Conservation (phyloP, 1,140 invertebrate genomes). For the Amphibalanus amphitrite region DNA sequence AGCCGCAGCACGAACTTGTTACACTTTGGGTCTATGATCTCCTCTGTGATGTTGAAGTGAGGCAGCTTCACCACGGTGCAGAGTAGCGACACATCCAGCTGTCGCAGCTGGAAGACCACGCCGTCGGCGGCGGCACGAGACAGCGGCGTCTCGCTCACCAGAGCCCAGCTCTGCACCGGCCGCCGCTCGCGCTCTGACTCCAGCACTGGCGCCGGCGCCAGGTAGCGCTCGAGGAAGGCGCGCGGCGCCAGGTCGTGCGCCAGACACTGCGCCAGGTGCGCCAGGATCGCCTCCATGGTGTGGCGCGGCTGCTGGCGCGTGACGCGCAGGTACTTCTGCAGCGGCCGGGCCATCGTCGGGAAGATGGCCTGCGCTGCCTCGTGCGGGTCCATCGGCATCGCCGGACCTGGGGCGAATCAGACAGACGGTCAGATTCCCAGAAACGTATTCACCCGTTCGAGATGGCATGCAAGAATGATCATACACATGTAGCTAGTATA, state of each 20-base stretch:
- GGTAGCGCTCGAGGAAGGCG: constrained; percentile 78
- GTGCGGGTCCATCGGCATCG: constrained; percentile 59
- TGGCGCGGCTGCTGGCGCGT: constrained; percentile 89
- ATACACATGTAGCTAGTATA: no score
- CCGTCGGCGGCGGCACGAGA: constrained; percentile 59
- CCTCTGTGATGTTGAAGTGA: constrained; percentile 82
- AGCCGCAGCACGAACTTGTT: constrained; percentile 87
- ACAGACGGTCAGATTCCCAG: no score
- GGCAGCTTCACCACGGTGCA: constrained; percentile 70
- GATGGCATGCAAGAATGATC: no score
- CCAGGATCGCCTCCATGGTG: constrained; percentile 74
- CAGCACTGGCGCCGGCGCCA: constrained; percentile 55
- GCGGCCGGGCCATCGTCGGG: constrained; percentile 78
- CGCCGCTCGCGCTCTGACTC: constrained; percentile 39
- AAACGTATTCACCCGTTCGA: no score
- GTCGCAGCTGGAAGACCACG: constrained; percentile 71
- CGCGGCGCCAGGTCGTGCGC: constrained; percentile 82
- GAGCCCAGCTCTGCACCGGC: constrained; percentile 70
- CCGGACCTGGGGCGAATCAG: no score
- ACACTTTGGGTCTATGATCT: constrained; percentile 85
- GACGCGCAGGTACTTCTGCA: constrained; percentile 90
- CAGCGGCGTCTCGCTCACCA: constrained; percentile 64
- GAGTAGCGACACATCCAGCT: constrained; percentile 80
- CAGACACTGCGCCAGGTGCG: constrained; percentile 73
- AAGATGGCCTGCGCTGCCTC: constrained; percentile 96